Base-by-base conservation (phyloP, 2,113 vertebrate species). In the Leucosticte australis region DNA sequence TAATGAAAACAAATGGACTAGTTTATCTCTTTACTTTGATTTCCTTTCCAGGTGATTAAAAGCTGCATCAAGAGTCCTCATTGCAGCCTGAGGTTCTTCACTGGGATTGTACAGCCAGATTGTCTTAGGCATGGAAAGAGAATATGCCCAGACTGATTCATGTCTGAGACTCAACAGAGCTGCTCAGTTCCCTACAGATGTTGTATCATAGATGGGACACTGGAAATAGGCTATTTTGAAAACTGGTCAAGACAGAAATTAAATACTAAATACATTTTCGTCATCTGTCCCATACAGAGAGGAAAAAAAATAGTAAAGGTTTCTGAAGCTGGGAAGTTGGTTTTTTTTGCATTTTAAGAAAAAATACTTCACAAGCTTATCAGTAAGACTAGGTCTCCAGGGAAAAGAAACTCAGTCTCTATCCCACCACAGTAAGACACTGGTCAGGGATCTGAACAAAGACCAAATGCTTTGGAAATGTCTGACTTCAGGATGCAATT, bases 1-100 rank as follows among this genome's bases (percentile, higher is more conserved):
- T 92, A 95, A 96, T 95, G 90, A 95, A 97, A 97, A 95, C 62
- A 94, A 97, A 96, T 69, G 88, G 90, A 76, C 74, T 56, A 2
- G 63, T 94, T 97, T 93, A 91, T 95, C 19, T 83, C 64, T 84
- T 42, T 55, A 47, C 63, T 92, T 92, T 94, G 92, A 95, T 97
- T 96, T 95, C n/a, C 81, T 80, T 89, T 92, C 83, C 80, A 57
- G 80, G 69, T 89, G 80, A 96, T 95, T 92, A 96, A 92, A 83
- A 80, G 33, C 56, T 83, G 68, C 44, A 80, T 30, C 24, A 86
- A 65, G 86, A 87, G 68, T 76, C 39, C 27, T 92, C 64, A 41
- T 15, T 83, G 78, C 10, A 95, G 55, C 60, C 35, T 44, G 49
- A 70, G 52, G 42, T 76, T 90, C 79, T 83, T 74, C 85, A 60